These are phyloP conservation scores for Spea multiplicata DNA, from an alignment of 2,113 vertebrate species.

Conservation along the genomic window DNA sequence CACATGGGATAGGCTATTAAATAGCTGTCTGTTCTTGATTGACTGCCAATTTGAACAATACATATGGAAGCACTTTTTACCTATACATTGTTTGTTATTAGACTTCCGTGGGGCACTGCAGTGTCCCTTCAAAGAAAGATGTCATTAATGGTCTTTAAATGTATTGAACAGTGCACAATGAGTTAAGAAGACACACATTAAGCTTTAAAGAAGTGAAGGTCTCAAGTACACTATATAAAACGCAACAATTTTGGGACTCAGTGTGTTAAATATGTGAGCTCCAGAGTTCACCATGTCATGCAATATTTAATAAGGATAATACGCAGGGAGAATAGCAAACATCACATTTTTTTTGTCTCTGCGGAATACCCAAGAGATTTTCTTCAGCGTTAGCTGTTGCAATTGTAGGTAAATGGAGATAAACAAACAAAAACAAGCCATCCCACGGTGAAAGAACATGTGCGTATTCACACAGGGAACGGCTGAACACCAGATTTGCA, in stretches of 20 bases:
- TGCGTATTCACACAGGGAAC: slow-evolving; percentile 10
- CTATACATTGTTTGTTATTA: no score
- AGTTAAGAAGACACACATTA: no score
- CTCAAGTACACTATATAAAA: no score
- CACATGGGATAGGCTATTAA: no score
- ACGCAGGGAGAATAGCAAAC: not conserved
- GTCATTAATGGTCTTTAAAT: no score
- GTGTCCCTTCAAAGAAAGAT: no score
- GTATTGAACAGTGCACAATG: no score
- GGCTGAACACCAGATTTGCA: slow-evolving; percentile 3
- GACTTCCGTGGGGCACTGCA: no score
- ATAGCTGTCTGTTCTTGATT: no score
- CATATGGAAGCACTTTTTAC: no score
- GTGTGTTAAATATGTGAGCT: not conserved
- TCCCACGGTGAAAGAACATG: not conserved
- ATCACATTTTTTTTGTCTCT: not conserved
- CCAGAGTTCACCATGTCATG: not conserved
- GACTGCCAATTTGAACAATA: no score
- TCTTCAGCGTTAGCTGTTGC: not conserved
- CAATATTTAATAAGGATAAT: not conserved
- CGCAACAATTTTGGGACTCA: not conserved
- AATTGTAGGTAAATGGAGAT: slow-evolving; percentile 12
- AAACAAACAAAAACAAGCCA: slow-evolving; percentile 13
- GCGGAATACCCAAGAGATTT: not conserved
- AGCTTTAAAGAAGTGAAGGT: no score